Base-by-base conservation (phyloP, 2,888 invertebrate genomes). In the Meteorus cinctellus region DNA sequence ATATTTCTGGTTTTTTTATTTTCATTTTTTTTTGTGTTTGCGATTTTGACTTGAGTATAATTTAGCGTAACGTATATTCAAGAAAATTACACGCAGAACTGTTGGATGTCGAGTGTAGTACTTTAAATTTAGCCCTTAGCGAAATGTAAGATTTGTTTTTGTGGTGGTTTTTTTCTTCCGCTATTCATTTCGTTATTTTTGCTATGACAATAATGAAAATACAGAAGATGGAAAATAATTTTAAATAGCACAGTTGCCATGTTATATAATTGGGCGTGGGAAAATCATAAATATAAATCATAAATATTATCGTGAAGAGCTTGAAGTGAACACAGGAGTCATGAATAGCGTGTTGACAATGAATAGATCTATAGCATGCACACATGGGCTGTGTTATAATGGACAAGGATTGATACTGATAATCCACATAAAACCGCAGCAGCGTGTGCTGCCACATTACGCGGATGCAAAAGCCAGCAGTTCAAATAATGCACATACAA, bases 401-500 rank as follows among this genome's bases (percentile, higher is more conserved):
- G 66, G 36, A 68, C 48, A 51, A 59, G 24, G 48, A 55, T 55
- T 55, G 55, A 55, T 55, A 55, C 19, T n/a, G n/a, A 55, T 55
- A 55, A 55, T 55, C n/a, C 55, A 55, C 19, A 19, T 55, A 10
- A 55, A 59, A 72, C 69, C 55, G 41, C 55, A 72, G 72, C 55
- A 24, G 63, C 51, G 60, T 71, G 55, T 51, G 51, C 51, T 71
- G 72, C 63, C 63, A 48, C 71, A 72, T 72, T 72, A 72, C 71
- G 62, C 71, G 62, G 62, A 72, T 80, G 80, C 80, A 81, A 79
- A 76, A 78, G 81, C 79, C 80, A 79, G 77, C 80, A 79, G 77
- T 74, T 78, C 81, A 82, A 84, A 84, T 85, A 85, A 86, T 83
- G 34, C 31, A 72, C 59, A 62, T 45, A 27, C 31, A 41, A 41